phyloP scores from a whole-genome alignment of 2,797 vertebrate species.

The Aldrovandia affinis region DNA sequence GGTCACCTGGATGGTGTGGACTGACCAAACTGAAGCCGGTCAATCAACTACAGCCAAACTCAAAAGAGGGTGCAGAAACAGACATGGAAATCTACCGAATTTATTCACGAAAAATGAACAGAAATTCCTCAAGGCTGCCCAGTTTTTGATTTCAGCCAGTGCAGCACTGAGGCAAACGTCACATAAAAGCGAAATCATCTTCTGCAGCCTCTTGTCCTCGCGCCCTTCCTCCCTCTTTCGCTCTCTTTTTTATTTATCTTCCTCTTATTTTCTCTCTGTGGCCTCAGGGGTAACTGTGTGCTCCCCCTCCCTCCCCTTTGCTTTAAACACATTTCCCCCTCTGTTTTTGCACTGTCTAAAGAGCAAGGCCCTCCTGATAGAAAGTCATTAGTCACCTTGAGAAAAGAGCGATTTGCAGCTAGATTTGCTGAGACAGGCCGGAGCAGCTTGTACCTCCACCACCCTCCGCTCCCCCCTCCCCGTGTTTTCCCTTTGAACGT shows the following conservation, averaged over 20 bases:
- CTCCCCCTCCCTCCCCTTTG: background rate
- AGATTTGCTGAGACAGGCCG: conserved; percentile 23
- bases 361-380: background rate
- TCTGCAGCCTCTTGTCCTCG: background rate
- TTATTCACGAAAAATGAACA: background rate
- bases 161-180: background rate
- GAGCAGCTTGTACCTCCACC: background rate
- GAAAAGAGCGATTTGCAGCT: background rate
- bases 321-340: conserved; percentile 8
- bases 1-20: background rate
- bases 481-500: conserved; percentile 8
- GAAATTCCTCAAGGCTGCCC: background rate
- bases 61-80: background rate
- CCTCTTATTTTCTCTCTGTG: background rate
- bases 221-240: background rate
- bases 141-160: too few relatives aligned
- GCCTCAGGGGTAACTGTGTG: background rate
- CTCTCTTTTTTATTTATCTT: background rate
- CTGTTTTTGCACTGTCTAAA: background rate
- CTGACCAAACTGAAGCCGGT: background rate
- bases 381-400: conserved; percentile 6
- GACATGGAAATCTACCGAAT: background rate
- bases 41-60: conserved; percentile 19
- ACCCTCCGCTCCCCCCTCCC: background rate
- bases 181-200: background rate